phyloP scores from a whole-genome alignment of 2,888 invertebrate species.

The Tillus elongatus region DNA sequence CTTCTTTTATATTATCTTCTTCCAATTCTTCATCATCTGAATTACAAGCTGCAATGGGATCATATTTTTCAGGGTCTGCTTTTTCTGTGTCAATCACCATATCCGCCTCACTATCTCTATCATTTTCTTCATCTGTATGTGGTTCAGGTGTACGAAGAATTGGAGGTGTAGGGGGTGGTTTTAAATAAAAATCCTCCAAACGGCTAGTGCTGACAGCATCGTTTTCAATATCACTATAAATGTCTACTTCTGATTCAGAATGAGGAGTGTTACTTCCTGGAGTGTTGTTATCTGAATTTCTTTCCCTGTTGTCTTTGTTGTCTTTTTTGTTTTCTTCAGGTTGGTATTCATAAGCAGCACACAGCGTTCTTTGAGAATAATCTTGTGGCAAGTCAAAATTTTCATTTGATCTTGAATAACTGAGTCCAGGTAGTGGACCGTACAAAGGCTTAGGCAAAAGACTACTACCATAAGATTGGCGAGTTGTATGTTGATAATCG shows the following conservation, averaged over 20 bases:
- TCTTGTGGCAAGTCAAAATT: constrained; percentile 31
- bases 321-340: constrained; percentile 19
- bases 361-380: constrained; percentile 30
- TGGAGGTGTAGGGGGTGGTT: constrained; percentile 26
- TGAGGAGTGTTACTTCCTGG: constrained; percentile 23
- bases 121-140: constrained; percentile 36
- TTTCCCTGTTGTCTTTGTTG: constrained; percentile 18
- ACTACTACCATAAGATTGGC: neutral
- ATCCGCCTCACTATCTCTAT: constrained; percentile 50
- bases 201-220: constrained; percentile 34
- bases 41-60: neutral
- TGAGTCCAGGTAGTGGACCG: neutral
- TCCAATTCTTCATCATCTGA: neutral
- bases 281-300: constrained; percentile 23
- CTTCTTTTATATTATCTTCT: too few species aligned
- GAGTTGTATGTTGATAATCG: neutral
- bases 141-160: constrained; percentile 37
- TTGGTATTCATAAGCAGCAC: constrained; percentile 21
- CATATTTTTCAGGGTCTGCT: constrained; percentile 18
- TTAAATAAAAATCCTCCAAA: constrained; percentile 25
- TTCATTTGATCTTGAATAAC: constrained; percentile 14
- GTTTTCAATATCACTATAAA: constrained; percentile 55
- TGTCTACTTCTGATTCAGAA: constrained; percentile 48
- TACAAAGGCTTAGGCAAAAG: neutral
- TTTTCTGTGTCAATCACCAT: constrained; percentile 48